A percentile compares a stretch with the other conserved stretches of the same genome.
These are phyloP conservation scores for Tinamus major DNA, from an alignment of 2,797 vertebrate species.

Conservation along the genomic window DNA sequence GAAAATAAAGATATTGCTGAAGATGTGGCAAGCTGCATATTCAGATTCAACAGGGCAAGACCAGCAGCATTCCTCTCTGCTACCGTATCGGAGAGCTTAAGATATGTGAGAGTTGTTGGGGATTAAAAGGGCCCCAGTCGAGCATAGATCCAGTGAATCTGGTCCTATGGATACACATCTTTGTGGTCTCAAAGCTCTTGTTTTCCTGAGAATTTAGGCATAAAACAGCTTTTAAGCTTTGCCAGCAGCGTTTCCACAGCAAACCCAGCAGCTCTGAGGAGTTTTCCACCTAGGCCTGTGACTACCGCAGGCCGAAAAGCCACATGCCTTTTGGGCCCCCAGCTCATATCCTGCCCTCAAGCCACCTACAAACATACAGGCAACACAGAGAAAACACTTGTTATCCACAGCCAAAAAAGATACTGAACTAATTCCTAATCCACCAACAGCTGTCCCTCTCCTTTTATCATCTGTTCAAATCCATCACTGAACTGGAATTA, in stretches of 20 bases:
- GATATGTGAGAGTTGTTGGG: background rate
- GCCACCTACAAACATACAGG: background rate
- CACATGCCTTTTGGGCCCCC: background rate
- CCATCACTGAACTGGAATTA: background rate
- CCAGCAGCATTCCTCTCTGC: background rate
- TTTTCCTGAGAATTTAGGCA: background rate
- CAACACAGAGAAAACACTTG: background rate
- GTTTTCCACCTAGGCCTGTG: background rate
- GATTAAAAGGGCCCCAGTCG: background rate
- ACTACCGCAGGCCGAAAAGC: background rate
- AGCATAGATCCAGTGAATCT: background rate
- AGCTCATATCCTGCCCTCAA: background rate
- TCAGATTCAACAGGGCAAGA: background rate
- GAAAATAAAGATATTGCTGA: background rate
- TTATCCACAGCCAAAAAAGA: background rate
- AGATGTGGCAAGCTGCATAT: background rate
- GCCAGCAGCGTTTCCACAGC: background rate
- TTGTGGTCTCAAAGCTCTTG: background rate
- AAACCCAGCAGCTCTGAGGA: background rate
- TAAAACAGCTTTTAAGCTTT: background rate
- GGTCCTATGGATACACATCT: background rate
- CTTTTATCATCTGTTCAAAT: background rate
- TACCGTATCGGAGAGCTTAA: background rate
- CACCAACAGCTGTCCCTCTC: background rate
- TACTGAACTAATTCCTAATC: background rate